Evolutionary conservation across 1,140 invertebrate genomes (phyloP).

Genomic region (Temnothorax curvispinosus): DNA sequence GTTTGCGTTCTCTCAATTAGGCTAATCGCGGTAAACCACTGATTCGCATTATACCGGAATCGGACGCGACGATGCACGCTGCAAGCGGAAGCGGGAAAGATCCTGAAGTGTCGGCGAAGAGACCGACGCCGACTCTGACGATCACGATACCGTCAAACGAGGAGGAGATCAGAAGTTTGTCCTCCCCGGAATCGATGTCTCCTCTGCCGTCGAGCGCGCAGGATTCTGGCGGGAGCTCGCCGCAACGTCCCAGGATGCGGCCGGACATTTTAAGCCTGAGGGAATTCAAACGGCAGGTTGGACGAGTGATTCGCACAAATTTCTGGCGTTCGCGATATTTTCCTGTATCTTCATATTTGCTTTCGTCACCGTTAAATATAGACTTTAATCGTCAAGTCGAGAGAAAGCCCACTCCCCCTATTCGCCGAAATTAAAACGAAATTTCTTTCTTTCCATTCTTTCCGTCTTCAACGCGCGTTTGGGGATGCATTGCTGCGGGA

Average conservation of each 20-base stretch:
- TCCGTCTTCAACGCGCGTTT: background rate
- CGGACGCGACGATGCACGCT: background rate
- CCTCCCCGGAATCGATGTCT: constrained; percentile 77
- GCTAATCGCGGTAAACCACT: constrained; percentile 54
- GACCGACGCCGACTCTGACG: constrained; percentile 85
- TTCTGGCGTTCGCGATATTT: background rate
- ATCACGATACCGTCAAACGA: constrained; percentile 87
- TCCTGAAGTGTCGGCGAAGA: constrained; percentile 62
- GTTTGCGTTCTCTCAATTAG: constrained; percentile 4
- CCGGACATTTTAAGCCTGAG: constrained; percentile 48
- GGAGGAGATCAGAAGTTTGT: constrained; percentile 83
- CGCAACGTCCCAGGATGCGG: constrained; percentile 62
- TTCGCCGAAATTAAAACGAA: background rate
- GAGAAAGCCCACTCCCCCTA: no score
- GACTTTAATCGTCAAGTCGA: background rate
- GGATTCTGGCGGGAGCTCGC: constrained; percentile 61
- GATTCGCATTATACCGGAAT: constrained; percentile 69
- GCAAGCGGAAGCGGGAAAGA: background rate
- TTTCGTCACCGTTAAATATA: constrained; percentile 3
- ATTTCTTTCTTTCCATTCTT: background rate
- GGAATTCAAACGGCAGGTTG: constrained; percentile 77
- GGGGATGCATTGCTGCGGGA: background rate
- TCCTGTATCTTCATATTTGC: background rate
- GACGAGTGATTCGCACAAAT: background rate
- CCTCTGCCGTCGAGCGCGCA: constrained; percentile 68